Evolutionary conservation across 2,888 invertebrate species (phyloP).

Genomic region (Pandemis corylana): DNA sequence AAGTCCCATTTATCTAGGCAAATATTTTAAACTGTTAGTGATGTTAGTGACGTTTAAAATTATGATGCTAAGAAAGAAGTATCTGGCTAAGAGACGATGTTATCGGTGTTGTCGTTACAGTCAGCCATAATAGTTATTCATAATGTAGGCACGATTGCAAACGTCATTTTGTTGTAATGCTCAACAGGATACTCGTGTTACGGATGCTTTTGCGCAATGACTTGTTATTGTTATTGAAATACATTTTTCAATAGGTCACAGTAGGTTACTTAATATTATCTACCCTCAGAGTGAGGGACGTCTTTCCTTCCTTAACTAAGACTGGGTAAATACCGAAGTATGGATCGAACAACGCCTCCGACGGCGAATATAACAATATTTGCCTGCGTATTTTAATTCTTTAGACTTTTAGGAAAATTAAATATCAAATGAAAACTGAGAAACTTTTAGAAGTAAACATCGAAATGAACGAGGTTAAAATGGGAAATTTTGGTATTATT

Average conservation of each 20-base stretch:
- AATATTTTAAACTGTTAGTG: background rate
- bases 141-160: background rate
- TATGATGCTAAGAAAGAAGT: background rate
- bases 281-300: background rate
- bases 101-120: background rate
- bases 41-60: background rate
- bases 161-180: conserved; percentile 5
- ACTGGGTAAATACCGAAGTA: background rate
- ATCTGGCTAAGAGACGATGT: background rate
- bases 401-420: background rate
- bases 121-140: background rate
- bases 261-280: background rate
- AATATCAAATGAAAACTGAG: background rate
- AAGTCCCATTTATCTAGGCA: background rate
- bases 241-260: background rate
- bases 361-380: background rate
- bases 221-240: background rate
- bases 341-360: background rate
- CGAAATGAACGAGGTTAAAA: background rate
- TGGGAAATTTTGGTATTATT: conserved; percentile 2
- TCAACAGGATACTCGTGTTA: background rate
- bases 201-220: background rate
- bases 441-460: background rate
- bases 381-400: background rate
- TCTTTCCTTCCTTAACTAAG: background rate